Base-by-base conservation (phyloP, 1,140 invertebrate species). In the Brachionus calyciflorus region DNA sequence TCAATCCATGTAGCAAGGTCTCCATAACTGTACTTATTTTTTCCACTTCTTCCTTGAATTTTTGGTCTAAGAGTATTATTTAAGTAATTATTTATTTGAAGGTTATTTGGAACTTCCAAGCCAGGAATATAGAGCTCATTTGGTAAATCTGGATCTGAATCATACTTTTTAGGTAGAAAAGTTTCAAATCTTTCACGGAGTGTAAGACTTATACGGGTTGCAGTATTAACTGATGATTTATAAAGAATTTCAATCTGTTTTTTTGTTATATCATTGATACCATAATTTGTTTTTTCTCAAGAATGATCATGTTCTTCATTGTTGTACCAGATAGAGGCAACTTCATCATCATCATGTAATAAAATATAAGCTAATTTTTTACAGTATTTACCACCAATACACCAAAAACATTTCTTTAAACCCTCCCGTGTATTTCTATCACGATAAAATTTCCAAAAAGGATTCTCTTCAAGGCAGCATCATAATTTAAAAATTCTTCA, bases 361-460 rank as follows among this genome's bases (percentile, higher is more conserved):
- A 53, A 53, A 53, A 53, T 53, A 53, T 53, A 53, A 53, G 24
- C 24, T 53, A 53, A 53, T 53, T 53, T 53, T 53, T 53, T 53
- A 24, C 51, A 53, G n/a, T 24, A 21, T 21, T 19, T n/a, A 21
- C 9, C 51, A 21, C 24, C 24, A 21, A 21, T 53, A 24, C 51
- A 53, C 17, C 24, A 21, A 26, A 24, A 53, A 53, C 17, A 24
- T 24, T 53, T 21, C 51, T 53, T 24, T 21, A 53, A 21, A 9
- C 51, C 51, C 24, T 53, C 51, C 24, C 24, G 17, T 21, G n/a
- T 21, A 21, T 21, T 21, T 21, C 51, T n/a, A 24, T n/a, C 3
- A 21, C 51, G n/a, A 3, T 10, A 53, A 53, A 21, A 53, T 26
- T 53, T 53, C 51, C 51, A 53, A 24, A n/a, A 53, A n/a, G 7